Evolutionary conservation across 1,140 invertebrate genomes (phyloP).

Genomic region (Bombus consobrinus): DNA sequence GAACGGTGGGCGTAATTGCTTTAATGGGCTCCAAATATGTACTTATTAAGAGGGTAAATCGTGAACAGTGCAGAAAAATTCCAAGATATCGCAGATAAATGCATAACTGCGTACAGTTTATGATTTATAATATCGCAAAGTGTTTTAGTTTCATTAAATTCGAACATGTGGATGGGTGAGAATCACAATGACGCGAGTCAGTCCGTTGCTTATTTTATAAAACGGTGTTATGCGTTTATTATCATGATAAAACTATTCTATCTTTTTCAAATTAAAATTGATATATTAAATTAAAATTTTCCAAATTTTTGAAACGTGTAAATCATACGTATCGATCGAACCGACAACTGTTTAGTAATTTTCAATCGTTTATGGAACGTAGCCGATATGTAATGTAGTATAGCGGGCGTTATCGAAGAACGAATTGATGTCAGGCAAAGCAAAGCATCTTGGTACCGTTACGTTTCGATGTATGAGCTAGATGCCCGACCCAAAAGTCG

Average conservation of each 20-base stretch:
- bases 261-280: no score
- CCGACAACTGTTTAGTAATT: neutral
- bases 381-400: slow-evolving; percentile 16
- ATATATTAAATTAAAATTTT: no score
- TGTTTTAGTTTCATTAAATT: neutral
- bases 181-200: neutral
- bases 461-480: slow-evolving; percentile 79
- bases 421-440: slow-evolving; percentile 78
- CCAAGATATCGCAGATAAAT: slow-evolving; percentile 17
- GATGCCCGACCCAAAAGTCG: slow-evolving; percentile 76
- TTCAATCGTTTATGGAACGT: slow-evolving; percentile 2
- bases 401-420: slow-evolving; percentile 57
- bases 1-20: neutral
- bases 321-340: neutral
- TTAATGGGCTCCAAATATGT: neutral
- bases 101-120: neutral
- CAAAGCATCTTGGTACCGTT: slow-evolving; percentile 79
- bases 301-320: no score
- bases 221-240: neutral
- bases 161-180: neutral
- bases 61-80: slow-evolving; percentile 4
- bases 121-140: neutral
- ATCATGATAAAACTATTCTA: no score
- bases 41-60: neutral
- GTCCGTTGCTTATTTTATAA: neutral